Base-by-base conservation (phyloP, 1,140 invertebrate species). In the Trichoplusia ni region DNA sequence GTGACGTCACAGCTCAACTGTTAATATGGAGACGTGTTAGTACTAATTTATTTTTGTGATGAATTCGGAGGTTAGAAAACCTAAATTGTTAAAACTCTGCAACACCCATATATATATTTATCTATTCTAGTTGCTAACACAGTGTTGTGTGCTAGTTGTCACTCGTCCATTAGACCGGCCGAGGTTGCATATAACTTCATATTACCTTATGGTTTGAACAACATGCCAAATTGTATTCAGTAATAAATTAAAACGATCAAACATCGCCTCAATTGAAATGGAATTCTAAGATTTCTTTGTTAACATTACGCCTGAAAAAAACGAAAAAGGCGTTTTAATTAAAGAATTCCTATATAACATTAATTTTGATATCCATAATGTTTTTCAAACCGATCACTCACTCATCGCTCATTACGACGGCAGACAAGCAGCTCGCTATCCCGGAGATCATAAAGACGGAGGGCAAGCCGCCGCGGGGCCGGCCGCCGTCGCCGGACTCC, bases 391-490 rank as follows among this genome's bases (percentile, higher is more conserved):
- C 47, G 9, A 40, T 51, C 47, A 49, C 47, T 35, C 16, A 31
- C 23, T 58, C 54, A 58, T 44, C 14, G n/a, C n/a, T n/a, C 33
- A 54, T 54, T 64, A 44, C 23, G 58, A 37, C 31, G 21, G 86
- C 91, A 92, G 93, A 93, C 65, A 84, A 84, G 47, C 78, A 78
- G 68, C 79, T 80, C 8, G 67, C 74, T 2, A 87, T 90, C 62
- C 89, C 92, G 23, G 91, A 92, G 75, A 94, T 95, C 66, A 93
- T 94, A 40, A 93, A 92, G 72, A 93, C 71, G 14, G 84, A 86
- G 21, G 72, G 75, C 13, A 90, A 90, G 54, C 86, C 86, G n/a
- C 86, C 86, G 8, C 84, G 82, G 46, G 80, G 76, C 0, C 69
- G 84, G 1, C 77, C 87, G n/a, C 78, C 83, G 0, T 86, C 85